phyloP scores from a whole-genome alignment of 1,140 invertebrate genomes.

The Brachionus asplanchnoidis region DNA sequence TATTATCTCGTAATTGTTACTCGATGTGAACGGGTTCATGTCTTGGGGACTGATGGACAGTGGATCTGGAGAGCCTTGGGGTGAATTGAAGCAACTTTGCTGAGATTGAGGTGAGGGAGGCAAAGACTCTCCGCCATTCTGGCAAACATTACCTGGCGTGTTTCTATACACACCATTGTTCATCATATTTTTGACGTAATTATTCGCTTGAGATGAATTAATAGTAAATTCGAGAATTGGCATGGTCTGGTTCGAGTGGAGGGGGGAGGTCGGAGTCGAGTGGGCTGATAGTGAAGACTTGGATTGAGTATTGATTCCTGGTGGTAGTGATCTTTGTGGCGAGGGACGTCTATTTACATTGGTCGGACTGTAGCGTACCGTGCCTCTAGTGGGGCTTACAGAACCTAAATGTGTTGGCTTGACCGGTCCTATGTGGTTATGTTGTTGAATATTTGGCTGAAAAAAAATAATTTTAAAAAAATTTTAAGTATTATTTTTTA shows the following conservation, averaged over 20 bases:
- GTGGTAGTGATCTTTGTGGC: neutral
- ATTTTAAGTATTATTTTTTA: neutral
- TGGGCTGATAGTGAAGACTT: neutral
- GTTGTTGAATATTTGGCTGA: constrained; percentile 36
- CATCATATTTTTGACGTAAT: neutral
- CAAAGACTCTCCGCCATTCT: neutral
- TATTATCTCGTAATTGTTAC: constrained; percentile 26
- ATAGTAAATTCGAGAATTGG: neutral
- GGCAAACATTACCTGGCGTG: neutral
- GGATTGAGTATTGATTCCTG: neutral
- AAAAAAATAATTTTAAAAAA: neutral
- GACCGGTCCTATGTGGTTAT: constrained; percentile 22
- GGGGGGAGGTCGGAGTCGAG: constrained; percentile 23
- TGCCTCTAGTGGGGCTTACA: neutral
- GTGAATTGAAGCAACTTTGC: constrained; percentile 40
- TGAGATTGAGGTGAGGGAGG: constrained; percentile 35
- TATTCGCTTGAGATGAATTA: constrained; percentile 12
- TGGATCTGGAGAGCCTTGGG: constrained; percentile 26
- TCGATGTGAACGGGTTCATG: constrained; percentile 2
- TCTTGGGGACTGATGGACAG: constrained; percentile 29
- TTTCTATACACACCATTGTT: neutral
- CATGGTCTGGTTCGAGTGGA: neutral
- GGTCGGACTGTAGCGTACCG: constrained; percentile 8
- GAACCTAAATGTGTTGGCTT: constrained; percentile 1
- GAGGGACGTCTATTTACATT: constrained; percentile 2